Evolutionary conservation across 2,113 vertebrate species (phyloP).

Genomic region (Rousettus leschenaultii): DNA sequence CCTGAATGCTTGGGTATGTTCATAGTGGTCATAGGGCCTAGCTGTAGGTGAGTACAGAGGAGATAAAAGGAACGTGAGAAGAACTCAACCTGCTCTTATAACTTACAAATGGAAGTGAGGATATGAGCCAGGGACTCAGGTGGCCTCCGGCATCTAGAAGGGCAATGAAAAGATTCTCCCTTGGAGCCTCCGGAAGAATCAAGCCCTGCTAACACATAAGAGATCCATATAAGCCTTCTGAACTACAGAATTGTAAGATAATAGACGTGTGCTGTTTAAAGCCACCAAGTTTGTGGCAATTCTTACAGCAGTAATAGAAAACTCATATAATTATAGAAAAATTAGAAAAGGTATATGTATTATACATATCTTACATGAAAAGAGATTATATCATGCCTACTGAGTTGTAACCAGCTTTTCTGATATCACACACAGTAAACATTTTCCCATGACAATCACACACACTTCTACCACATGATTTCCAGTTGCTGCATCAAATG

Average conservation of each 20-base stretch:
- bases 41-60: background rate
- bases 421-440: background rate
- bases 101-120: background rate
- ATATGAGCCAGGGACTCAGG: background rate
- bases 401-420: background rate
- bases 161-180: too few relatives aligned
- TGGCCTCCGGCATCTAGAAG: background rate
- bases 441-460: background rate
- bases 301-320: background rate
- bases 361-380: background rate
- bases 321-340: background rate
- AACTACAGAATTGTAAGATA: too few relatives aligned
- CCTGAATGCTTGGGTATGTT: too few relatives aligned
- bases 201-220: background rate
- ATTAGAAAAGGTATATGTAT: background rate
- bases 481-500: background rate
- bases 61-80: background rate
- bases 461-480: rapidly evolving
- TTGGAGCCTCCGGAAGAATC: background rate
- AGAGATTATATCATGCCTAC: background rate
- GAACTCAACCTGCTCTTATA: background rate
- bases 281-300: background rate
- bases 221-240: background rate
- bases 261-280: background rate
- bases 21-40: background rate